These are phyloP conservation scores for Zeugodacus cucurbitae DNA, from an alignment of 1,140 invertebrate genomes.

Conservation along the genomic window DNA sequence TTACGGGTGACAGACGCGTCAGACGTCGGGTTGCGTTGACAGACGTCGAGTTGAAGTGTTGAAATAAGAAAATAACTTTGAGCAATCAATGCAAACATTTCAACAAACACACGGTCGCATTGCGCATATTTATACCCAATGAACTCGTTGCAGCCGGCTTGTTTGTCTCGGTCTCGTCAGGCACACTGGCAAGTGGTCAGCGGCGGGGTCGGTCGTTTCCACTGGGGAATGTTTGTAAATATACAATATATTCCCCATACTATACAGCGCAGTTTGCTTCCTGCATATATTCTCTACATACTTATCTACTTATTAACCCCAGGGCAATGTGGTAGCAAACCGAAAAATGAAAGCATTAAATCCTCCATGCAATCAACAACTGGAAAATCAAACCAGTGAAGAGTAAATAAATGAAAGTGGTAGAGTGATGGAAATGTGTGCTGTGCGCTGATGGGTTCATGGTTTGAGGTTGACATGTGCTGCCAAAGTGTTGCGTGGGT, in stretches of 20 bases:
- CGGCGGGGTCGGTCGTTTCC: constrained; percentile 8
- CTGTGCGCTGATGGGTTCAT: background rate
- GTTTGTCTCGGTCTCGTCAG: background rate
- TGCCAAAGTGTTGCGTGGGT: background rate
- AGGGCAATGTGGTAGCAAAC: background rate
- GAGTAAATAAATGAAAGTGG: constrained; percentile 11
- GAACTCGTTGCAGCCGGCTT: background rate
- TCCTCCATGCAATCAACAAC: constrained; percentile 32
- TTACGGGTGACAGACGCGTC: background rate
- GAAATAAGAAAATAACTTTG: constrained; percentile 32
- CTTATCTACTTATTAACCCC: background rate
- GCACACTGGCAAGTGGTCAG: background rate
- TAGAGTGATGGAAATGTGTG: background rate
- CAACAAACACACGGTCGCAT: background rate
- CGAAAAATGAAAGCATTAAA: constrained; percentile 21
- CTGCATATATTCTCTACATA: background rate
- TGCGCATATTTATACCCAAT: background rate
- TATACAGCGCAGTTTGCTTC: background rate
- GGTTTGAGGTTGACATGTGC: constrained; percentile 16
- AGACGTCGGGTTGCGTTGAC: background rate
- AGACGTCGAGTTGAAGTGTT: background rate
- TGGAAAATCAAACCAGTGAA: constrained; percentile 30
- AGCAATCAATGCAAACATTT: constrained; percentile 34
- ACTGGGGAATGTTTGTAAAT: background rate
- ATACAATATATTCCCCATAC: background rate